A percentile compares a stretch with the other conserved stretches of the same genome.
phyloP scores from a whole-genome alignment of 1,140 invertebrate genomes.

The Bombus waltoni region DNA sequence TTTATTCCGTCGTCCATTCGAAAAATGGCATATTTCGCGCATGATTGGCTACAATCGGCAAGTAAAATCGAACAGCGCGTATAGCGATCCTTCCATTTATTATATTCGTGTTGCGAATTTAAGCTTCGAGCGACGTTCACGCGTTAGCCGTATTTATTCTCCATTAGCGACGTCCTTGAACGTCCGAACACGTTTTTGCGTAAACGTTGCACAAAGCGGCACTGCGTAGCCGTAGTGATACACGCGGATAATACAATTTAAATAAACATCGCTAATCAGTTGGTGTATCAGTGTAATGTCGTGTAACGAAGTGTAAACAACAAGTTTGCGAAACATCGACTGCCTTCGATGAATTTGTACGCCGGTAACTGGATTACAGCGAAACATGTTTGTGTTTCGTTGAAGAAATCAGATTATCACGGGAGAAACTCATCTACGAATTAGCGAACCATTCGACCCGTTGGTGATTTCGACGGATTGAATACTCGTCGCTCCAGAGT shows the following conservation, averaged over 20 bases:
- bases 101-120: no score
- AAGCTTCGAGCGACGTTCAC: neutral
- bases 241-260: neutral
- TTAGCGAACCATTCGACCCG: neutral
- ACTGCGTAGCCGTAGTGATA: neutral
- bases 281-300: constrained; percentile 37
- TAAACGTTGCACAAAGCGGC: no score
- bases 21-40: no score
- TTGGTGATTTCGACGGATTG: neutral
- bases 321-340: neutral
- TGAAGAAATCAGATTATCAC: neutral
- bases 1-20: no score
- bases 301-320: constrained; percentile 26
- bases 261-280: constrained; percentile 23
- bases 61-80: neutral
- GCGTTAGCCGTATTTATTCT: neutral
- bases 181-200: no score
- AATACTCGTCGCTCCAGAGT: neutral
- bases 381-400: neutral
- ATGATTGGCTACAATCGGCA: neutral
- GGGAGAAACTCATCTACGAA: neutral
- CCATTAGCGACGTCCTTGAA: no score
- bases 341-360: constrained; percentile 3
- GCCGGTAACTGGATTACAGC: constrained; percentile 9
- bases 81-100: no score